phyloP scores from a whole-genome alignment of 2,888 invertebrate species.

The Idaea aversata region DNA sequence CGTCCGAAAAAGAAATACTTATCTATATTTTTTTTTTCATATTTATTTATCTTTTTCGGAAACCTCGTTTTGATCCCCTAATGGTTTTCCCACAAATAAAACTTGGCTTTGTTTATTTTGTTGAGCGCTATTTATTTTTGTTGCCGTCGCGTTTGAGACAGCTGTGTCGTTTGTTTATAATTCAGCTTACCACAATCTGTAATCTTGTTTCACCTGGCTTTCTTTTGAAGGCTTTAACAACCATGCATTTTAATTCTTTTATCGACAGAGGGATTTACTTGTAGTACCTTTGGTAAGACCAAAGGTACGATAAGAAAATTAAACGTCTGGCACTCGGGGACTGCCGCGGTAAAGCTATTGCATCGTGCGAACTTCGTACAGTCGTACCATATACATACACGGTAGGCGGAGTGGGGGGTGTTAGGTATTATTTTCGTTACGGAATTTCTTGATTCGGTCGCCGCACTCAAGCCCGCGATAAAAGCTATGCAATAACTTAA shows the following conservation, averaged over 20 bases:
- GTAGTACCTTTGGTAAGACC: no score
- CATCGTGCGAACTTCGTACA: no score
- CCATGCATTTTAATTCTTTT: slow-evolving; percentile 15
- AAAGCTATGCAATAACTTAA: no score
- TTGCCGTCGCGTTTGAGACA: slow-evolving; percentile 55
- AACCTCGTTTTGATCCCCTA: slow-evolving; percentile 60
- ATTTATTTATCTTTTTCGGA: slow-evolving; percentile 56
- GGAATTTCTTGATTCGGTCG: no score
- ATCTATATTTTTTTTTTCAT: slow-evolving; percentile 46
- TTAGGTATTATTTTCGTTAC: no score
- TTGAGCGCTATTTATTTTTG: slow-evolving; percentile 65
- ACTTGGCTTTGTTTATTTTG: slow-evolving; percentile 64
- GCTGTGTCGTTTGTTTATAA: slow-evolving; percentile 64
- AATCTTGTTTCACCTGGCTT: slow-evolving; percentile 53
- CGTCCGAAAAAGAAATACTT: slow-evolving; percentile 38
- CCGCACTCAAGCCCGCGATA: no score
- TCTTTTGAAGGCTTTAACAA: slow-evolving; percentile 25
- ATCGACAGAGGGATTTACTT: no score
- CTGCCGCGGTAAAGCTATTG: no score
- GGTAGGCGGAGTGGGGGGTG: no score
- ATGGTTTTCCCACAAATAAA: slow-evolving; percentile 71
- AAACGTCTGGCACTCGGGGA: no score
- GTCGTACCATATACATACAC: no score
- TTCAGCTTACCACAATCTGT: slow-evolving; percentile 58
- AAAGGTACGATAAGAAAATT: no score